Evolutionary conservation across 1,140 invertebrate species (phyloP), one percentile per base, ranked within the genome.

Genomic region (Laodelphax striatellus): DNA sequence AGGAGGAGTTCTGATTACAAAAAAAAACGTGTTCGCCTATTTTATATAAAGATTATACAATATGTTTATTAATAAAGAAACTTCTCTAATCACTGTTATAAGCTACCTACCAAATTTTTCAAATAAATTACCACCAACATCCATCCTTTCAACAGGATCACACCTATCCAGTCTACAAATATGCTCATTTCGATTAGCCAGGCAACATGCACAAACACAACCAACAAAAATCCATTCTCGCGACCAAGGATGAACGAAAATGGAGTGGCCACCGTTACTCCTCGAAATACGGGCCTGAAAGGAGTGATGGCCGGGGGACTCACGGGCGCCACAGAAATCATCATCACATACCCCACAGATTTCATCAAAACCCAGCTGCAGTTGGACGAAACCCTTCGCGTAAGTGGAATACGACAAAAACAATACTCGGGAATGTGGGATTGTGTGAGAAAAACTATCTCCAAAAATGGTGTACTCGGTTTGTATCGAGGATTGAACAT

Each of bases 321-420:
- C 28, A 92, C 89, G 42, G 88, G 97, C 57, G 97, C 92, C 60
- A 94, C 98, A 70, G 97, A 99, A 80, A 98, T 98, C 72, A 98
- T 94, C 76, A 98, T 99, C 61, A 98, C 97, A 65, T 99, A 94
- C 76, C 97, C 97, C n/a, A 99, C 97, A 5, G 97, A 99, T 79
- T 99, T 97, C 75, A 94, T 99, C 1, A 99, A 99, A 79, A 99
- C 97, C 56, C 96, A 99, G 70, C 79, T 99, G 46, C 97, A 99
- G 75, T 77, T 99, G 62, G 97, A 99, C 74, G 94, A 98, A 72
- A 94, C 82, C 85, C 71, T 70, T 56, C 76, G 80, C 58, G 71
- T 72, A 10, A n/a, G 80, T 59, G 71, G 72, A 8, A n/a, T 38
- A 13, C 34, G 34, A 11, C 34, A 4, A 13, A 83, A 85, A 70